Conservation (phyloP, 2,797 vertebrate genomes). For the Sarcoramphus papa region DNA sequence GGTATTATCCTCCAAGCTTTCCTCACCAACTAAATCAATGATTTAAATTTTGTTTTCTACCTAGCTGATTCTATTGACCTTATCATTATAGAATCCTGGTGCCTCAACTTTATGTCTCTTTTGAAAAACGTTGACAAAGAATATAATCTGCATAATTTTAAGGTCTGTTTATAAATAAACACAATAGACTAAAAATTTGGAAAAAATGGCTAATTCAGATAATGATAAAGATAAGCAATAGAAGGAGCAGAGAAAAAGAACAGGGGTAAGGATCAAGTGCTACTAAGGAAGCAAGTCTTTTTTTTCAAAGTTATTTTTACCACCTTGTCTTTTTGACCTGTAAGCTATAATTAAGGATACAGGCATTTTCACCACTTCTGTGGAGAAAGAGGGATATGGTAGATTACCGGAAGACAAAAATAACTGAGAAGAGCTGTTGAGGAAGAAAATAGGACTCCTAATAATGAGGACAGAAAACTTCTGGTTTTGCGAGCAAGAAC, state of each 20-base stretch:
- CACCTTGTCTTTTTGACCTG: not conserved
- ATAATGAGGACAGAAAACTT: not conserved
- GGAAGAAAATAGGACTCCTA: not conserved
- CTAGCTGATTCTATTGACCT: not conserved
- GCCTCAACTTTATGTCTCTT: not conserved
- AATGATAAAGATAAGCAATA: not conserved
- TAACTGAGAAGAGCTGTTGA: not conserved
- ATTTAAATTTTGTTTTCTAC: not conserved
- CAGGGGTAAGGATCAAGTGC: not conserved
- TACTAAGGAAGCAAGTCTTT: not conserved
- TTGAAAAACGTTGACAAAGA: not conserved
- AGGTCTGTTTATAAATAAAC: not conserved
- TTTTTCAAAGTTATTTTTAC: not conserved
- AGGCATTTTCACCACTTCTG: not conserved
- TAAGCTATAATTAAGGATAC: not conserved
- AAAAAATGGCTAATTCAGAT: not conserved
- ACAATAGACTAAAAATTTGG: not conserved
- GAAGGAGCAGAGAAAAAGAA: not conserved
- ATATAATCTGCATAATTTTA: not conserved
- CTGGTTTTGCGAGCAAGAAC: not conserved
- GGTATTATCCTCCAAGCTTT: not conserved
- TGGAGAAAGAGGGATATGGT: not conserved
- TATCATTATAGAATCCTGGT: not conserved
- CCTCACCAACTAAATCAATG: not conserved
- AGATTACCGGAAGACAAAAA: not conserved